phyloP scores from a whole-genome alignment of 2,888 invertebrate species.

The Orthosia gracilis region DNA sequence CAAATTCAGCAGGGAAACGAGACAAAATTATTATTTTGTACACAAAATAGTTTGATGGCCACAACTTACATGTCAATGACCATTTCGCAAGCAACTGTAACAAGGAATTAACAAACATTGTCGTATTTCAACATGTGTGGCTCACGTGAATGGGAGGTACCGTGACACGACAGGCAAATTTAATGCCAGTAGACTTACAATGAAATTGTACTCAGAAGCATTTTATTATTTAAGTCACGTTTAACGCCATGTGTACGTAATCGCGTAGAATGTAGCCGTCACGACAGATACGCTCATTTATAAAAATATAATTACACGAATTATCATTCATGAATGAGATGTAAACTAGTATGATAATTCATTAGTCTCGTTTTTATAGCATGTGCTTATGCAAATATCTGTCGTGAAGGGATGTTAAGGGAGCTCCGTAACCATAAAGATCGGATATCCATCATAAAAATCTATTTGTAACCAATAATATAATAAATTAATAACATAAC shows the following conservation, averaged over 20 bases:
- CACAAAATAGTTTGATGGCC: not conserved
- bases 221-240: conserved; percentile 67
- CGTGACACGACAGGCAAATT: conserved; percentile 17
- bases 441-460: too few species aligned
- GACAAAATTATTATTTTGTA: not conserved
- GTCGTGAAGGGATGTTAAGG: not conserved
- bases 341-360: conserved; percentile 25
- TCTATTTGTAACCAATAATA: too few species aligned
- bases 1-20: not conserved
- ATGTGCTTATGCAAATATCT: conserved; percentile 21
- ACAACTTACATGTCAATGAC: conserved; percentile 28
- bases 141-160: conserved; percentile 24
- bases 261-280: conserved; percentile 16
- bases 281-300: conserved; percentile 30
- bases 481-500: too few species aligned
- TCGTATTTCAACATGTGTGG: conserved; percentile 14
- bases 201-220: conserved; percentile 46
- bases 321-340: conserved; percentile 43
- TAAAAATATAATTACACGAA: conserved; percentile 27
- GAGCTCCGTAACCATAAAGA: too few species aligned
- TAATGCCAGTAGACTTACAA: conserved; percentile 39
- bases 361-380: conserved; percentile 13
- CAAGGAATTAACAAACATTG: conserved; percentile 6
- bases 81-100: conserved; percentile 14
- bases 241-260: conserved; percentile 57